Evolutionary conservation across 2,113 vertebrate genomes (phyloP).

Genomic region (Cheirogaleus medius): DNA sequence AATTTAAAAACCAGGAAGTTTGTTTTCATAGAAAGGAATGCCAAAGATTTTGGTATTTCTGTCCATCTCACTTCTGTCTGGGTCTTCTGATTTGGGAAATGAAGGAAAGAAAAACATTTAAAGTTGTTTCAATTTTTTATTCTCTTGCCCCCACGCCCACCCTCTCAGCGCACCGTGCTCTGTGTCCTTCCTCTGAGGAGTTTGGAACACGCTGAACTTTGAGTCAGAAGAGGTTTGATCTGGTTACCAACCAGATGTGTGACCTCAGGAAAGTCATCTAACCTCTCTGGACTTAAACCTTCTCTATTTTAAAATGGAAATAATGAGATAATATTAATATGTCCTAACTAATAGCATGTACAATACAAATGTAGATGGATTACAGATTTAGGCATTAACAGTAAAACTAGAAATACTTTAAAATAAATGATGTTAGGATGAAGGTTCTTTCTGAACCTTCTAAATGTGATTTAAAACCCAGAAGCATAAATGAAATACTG

Average conservation of each 20-base stretch:
- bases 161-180: rapidly evolving
- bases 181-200: not conserved
- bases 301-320: not conserved
- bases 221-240: not conserved
- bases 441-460: no score
- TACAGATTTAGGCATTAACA: not conserved
- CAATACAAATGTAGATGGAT: not conserved
- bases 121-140: not conserved
- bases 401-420: not conserved
- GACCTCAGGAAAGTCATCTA: not conserved
- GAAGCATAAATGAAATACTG: not conserved
- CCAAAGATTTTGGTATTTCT: not conserved
- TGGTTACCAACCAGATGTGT: not conserved
- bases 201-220: not conserved
- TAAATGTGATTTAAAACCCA: not conserved
- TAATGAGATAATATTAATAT: not conserved
- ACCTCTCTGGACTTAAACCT: not conserved
- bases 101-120: not conserved
- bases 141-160: not conserved
- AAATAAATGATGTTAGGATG: not conserved
- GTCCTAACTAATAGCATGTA: not conserved
- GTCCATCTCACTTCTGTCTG: not conserved
- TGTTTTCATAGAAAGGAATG: not conserved
- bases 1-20: not conserved
- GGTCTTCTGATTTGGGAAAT: not conserved